Percentiles rank a stretch among this genome's conserved stretches.
phyloP scores from a whole-genome alignment of 2,888 invertebrate species.

The Endotricha flammealis region DNA sequence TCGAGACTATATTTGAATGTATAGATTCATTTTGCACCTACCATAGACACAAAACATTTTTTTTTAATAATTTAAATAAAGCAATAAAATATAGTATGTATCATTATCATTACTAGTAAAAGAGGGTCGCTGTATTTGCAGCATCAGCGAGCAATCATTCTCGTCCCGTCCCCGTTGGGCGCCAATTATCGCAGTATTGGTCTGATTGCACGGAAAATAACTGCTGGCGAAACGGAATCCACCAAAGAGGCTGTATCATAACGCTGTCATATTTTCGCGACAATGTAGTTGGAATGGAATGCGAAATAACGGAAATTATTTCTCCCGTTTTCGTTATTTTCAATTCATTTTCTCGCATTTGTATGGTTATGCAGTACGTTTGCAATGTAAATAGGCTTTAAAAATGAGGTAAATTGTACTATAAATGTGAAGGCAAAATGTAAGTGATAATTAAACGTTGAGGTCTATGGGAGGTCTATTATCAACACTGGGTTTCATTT shows the following conservation, averaged over 20 bases:
- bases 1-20: too few species aligned
- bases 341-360: neutral
- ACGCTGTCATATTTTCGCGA: slow-evolving; percentile 15
- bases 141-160: slow-evolving; percentile 57
- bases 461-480: too few species aligned
- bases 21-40: too few species aligned
- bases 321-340: neutral
- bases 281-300: slow-evolving; percentile 7
- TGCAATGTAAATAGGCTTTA: too few species aligned
- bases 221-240: slow-evolving; percentile 35
- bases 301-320: slow-evolving; percentile 3
- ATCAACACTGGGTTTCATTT: too few species aligned
- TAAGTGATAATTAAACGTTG: too few species aligned
- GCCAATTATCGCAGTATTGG: slow-evolving; percentile 61
- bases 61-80: too few species aligned
- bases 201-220: slow-evolving; percentile 57
- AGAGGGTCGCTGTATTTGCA: slow-evolving; percentile 33
- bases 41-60: too few species aligned
- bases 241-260: slow-evolving; percentile 29
- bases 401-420: too few species aligned
- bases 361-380: too few species aligned
- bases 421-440: too few species aligned
- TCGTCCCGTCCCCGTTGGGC: slow-evolving; percentile 60
- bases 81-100: neutral
- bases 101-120: slow-evolving; percentile 15